phyloP scores from a whole-genome alignment of 92 coral and sea anemone species.

The Porites divaricata region DNA sequence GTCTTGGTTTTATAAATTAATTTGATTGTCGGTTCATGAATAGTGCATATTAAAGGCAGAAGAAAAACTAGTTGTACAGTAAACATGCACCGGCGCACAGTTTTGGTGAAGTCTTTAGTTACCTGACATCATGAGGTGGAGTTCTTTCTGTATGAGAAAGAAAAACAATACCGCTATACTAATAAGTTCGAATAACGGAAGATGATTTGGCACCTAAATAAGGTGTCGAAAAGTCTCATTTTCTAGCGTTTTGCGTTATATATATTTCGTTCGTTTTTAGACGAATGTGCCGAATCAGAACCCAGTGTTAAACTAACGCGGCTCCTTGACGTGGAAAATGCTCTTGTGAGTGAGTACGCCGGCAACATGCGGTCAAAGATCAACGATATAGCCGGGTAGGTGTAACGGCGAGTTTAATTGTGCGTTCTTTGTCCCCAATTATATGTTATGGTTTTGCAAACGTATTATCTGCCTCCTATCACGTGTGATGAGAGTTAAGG shows the following conservation, averaged over 20 bases:
- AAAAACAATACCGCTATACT: too few species aligned
- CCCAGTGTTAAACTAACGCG: slow-evolving; percentile 12
- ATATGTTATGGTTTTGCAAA: not conserved
- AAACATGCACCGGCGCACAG: too few species aligned
- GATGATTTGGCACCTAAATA: not conserved
- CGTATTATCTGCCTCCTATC: not conserved
- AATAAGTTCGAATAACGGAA: too few species aligned
- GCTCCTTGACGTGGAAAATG: slow-evolving; percentile 47
- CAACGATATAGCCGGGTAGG: slow-evolving; percentile 36
- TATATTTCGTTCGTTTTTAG: not conserved
- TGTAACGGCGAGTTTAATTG: not conserved
- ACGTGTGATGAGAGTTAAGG: not conserved
- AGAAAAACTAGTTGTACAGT: too few species aligned
- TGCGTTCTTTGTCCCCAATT: not conserved
- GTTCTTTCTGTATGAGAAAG: too few species aligned
- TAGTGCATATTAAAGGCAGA: too few species aligned
- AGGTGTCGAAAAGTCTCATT: too few species aligned
- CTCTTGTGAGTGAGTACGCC: slow-evolving; percentile 60
- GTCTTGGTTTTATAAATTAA: too few species aligned
- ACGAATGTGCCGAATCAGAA: not conserved
- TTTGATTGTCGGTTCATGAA: too few species aligned
- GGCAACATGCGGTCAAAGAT: slow-evolving; percentile 43
- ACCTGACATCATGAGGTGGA: too few species aligned
- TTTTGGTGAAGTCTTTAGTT: too few species aligned
- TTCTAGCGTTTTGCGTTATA: not conserved